A percentile compares a stretch with the other conserved stretches of the same genome.
phyloP scores from a whole-genome alignment of 2,888 invertebrate genomes.

The Cephus spinipes region DNA sequence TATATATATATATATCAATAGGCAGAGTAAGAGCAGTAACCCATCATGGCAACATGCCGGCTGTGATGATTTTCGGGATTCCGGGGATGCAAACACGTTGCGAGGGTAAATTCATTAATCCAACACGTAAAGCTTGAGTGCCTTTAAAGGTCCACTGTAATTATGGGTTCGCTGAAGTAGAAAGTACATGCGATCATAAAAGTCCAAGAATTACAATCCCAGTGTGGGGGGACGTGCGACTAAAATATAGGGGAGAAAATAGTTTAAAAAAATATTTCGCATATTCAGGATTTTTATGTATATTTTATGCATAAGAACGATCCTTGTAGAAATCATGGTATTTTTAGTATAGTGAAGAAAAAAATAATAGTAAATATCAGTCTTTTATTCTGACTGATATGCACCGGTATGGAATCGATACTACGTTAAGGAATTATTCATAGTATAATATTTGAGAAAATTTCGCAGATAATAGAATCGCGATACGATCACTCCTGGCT shows the following conservation, averaged over 20 bases:
- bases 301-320: background rate
- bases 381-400: background rate
- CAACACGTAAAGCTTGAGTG: background rate
- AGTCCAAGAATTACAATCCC: background rate
- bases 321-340: background rate
- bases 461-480: background rate
- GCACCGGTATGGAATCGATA: background rate
- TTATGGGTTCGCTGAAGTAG: background rate
- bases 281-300: background rate
- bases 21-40: background rate
- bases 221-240: background rate
- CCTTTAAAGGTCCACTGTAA: background rate
- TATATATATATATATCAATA: background rate
- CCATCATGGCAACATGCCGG: background rate
- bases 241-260: background rate
- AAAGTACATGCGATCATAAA: background rate
- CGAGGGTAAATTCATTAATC: background rate
- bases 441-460: background rate
- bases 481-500: background rate
- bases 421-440: background rate
- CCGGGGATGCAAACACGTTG: background rate
- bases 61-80: background rate
- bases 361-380: background rate
- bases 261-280: background rate
- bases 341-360: background rate